These are phyloP conservation scores for Coelinius sp. DNA, from an alignment of 2,888 invertebrate genomes.

Conservation along the genomic window DNA sequence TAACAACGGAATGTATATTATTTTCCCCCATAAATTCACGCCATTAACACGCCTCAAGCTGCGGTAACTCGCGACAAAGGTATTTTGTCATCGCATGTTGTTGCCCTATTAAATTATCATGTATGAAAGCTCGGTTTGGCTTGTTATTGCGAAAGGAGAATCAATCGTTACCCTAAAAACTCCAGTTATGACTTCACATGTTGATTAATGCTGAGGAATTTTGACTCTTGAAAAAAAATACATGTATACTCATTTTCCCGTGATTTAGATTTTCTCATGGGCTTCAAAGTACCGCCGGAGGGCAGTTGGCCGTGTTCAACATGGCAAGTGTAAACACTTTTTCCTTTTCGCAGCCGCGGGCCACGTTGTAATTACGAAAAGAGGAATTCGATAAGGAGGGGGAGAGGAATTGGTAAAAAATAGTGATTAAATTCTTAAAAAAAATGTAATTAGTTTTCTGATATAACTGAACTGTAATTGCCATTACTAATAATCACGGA, in stretches of 20 bases:
- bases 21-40: not conserved
- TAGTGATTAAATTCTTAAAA: not conserved
- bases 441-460: not conserved
- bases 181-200: not conserved
- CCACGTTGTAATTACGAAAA: not conserved
- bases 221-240: not conserved
- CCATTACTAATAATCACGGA: not conserved
- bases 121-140: not conserved
- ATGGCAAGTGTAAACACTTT: not conserved
- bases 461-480: not conserved
- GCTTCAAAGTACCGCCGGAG: not conserved
- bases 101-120: conserved; percentile 17
- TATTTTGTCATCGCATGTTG: conserved; percentile 26
- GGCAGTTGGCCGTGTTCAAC: not conserved
- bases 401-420: not conserved
- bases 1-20: not conserved
- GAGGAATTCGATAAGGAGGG: not conserved
- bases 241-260: not conserved
- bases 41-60: not conserved
- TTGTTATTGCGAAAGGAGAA: conserved; percentile 15
- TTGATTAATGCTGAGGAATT: not conserved
- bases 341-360: not conserved
- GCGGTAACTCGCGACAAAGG: conserved; percentile 10
- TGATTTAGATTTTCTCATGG: not conserved
- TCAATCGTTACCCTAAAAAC: conserved; percentile 8